Conservation (phyloP, 1,140 invertebrate genomes). For the Reticulitermes speratus region DNA sequence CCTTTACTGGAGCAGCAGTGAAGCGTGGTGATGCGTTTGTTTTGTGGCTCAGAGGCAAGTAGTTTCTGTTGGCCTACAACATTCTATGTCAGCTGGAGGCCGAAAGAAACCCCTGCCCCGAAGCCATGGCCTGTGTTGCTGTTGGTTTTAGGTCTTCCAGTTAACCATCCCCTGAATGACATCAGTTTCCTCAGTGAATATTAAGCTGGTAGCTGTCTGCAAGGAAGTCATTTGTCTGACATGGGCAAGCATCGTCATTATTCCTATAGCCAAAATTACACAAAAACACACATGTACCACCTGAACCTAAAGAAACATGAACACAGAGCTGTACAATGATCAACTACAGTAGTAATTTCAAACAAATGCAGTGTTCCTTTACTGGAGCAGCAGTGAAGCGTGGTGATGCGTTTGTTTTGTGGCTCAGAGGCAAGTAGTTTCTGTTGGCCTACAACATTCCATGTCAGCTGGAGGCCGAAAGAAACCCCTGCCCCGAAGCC, state of each 20-base stretch:
- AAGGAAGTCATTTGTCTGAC: too few species aligned
- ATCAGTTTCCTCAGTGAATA: too few species aligned
- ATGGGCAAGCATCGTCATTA: too few species aligned
- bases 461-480: slow-evolving; percentile 85
- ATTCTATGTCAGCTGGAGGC: slow-evolving; percentile 76
- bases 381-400: background rate
- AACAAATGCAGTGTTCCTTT: too few species aligned
- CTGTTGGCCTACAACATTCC: slow-evolving; percentile 83
- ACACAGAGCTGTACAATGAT: too few species aligned
- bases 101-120: slow-evolving; percentile 81
- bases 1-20: background rate
- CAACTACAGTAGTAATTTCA: too few species aligned
- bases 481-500: slow-evolving; percentile 68
- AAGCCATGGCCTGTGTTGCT: slow-evolving; percentile 13
- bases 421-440: slow-evolving; percentile 67
- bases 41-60: slow-evolving; percentile 51
- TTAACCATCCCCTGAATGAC: too few species aligned
- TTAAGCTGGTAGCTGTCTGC: too few species aligned
- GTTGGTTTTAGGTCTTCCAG: background rate
- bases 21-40: background rate
- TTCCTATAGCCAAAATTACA: too few species aligned
- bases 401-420: background rate
- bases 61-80: slow-evolving; percentile 92
- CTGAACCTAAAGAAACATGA: too few species aligned
- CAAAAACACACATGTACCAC: too few species aligned